phyloP scores from a whole-genome alignment of 2,797 vertebrate species.

The Macroramphosus scolopax region DNA sequence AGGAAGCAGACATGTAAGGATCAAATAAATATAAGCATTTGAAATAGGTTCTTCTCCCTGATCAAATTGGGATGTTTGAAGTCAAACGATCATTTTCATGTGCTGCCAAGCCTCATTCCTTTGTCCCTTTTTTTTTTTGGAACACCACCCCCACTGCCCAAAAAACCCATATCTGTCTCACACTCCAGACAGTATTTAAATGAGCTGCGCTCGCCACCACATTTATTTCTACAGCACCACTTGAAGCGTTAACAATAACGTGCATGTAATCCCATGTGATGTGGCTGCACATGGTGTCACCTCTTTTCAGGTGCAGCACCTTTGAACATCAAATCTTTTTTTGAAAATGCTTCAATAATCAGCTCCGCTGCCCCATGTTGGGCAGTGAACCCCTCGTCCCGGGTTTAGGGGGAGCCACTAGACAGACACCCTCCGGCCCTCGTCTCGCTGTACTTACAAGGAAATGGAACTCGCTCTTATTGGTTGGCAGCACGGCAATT shows the following conservation, averaged over 20 bases:
- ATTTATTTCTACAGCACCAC: constrained; percentile 69
- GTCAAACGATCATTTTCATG: constrained; percentile 51
- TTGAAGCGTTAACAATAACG: constrained; percentile 62
- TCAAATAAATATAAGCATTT: constrained; percentile 33
- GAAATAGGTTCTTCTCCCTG: constrained; percentile 34
- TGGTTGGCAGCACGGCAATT: constrained; percentile 38
- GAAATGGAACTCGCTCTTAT: constrained; percentile 52
- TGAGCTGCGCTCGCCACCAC: constrained; percentile 40
- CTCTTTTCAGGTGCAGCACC: constrained; percentile 63
- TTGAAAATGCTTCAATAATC: constrained; percentile 63
- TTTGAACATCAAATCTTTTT: constrained; percentile 66
- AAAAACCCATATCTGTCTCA: constrained; percentile 43
- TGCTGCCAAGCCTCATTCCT: constrained; percentile 43
- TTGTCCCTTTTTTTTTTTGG: constrained; percentile 41
- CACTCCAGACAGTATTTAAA: constrained; percentile 73
- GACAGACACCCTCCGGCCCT: constrained; percentile 42
- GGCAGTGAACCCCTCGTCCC: constrained; percentile 26
- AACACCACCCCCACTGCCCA: constrained; percentile 31
- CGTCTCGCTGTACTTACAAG: constrained; percentile 44
- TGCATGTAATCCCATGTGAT: constrained; percentile 68
- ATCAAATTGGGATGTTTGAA: constrained; percentile 63
- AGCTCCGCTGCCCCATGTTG: constrained; percentile 42
- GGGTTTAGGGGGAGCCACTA: constrained; percentile 39
- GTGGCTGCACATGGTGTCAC: constrained; percentile 36
- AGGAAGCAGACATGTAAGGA: constrained; percentile 26